Base-by-base conservation (phyloP, 1,140 invertebrate genomes). In the Drosophila pseudoobscura region DNA sequence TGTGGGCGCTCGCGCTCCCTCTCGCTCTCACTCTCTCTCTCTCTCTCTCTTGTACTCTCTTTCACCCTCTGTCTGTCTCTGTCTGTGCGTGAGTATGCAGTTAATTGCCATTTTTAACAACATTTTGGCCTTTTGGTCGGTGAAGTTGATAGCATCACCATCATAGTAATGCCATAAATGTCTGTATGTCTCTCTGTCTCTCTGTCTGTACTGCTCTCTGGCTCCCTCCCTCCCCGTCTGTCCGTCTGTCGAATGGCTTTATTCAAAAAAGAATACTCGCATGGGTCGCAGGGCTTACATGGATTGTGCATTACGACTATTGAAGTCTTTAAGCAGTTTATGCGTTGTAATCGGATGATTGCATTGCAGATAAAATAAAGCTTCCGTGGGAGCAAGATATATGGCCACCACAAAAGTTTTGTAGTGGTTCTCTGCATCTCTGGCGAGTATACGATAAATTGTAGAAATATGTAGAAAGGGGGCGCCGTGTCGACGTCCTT, bases 41-140 rank as follows among this genome's bases (percentile, higher is more conserved):
- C 31, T 45, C 35, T 62, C 20, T 46, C 20, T 62, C 6, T 15
- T 20, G 20, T 1, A 20, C 45, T 43, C 26, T 35, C 20, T 17
- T 45, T 3, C n/a, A 11, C 15, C 15, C 20, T 51, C 31, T 45
- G 26, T 62, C 17, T 20, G 46, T 47, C 35, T 47, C 13, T 29
- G 11, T 31, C 24, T 47, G 35, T 49, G 35, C 22, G 46, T 41
- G 46, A 62, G 62, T 54, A 56, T 77, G 79, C 60, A 74, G 61
- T 82, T 82, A 82, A 82, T 82, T 82, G 78, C 69, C 56, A 52
- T 74, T 82, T 82, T 74, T 70, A 70, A 70, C 78, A 74, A 49
- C 69, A 82, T 61, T 82, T 77, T 44, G 39, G 58, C 35, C 61
- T 61, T 80, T 76, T 29, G 39, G 54, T 41, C 61, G 43, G 49